Evolutionary conservation across 1,140 invertebrate species (phyloP).

Genomic region (Onthophagus taurus): DNA sequence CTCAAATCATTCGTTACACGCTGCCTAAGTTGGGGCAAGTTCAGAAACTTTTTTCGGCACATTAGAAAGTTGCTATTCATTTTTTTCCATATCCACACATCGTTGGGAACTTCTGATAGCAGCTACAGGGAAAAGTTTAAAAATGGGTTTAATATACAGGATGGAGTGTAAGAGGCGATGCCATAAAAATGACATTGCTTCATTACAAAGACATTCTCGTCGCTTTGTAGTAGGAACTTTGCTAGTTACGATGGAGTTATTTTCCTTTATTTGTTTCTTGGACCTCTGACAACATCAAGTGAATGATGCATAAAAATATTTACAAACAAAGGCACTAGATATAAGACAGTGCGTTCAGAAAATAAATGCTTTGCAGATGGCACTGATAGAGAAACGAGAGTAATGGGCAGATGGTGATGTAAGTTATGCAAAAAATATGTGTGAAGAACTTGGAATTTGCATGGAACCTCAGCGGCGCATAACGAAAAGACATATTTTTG

Average conservation of each 20-base stretch:
- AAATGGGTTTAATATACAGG: neutral
- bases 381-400: slow-evolving; percentile 7
- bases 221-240: slow-evolving; percentile 12
- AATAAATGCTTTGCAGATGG: slow-evolving; percentile 1
- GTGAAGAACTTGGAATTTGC: slow-evolving; percentile 1
- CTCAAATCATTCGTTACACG: slow-evolving; percentile 30
- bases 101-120: slow-evolving; percentile 10
- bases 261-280: slow-evolving; percentile 13
- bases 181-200: slow-evolving; percentile 9
- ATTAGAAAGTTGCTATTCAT: slow-evolving; percentile 8
- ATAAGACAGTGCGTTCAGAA: neutral
- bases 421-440: slow-evolving; percentile 4
- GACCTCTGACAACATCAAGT: slow-evolving; percentile 14
- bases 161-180: slow-evolving; percentile 10
- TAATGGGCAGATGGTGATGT: neutral
- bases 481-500: neutral
- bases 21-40: slow-evolving; percentile 5
- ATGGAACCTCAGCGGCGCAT: slow-evolving; percentile 5
- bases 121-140: slow-evolving; percentile 6
- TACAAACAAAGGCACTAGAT: slow-evolving; percentile 10
- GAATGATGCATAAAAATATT: slow-evolving; percentile 17
- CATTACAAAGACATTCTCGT: slow-evolving; percentile 6
- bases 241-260: slow-evolving; percentile 17
- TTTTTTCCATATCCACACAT: slow-evolving; percentile 13
- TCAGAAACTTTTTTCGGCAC: slow-evolving; percentile 14